Base-by-base conservation (phyloP, 1,140 invertebrate genomes). In the Camponotus floridanus region DNA sequence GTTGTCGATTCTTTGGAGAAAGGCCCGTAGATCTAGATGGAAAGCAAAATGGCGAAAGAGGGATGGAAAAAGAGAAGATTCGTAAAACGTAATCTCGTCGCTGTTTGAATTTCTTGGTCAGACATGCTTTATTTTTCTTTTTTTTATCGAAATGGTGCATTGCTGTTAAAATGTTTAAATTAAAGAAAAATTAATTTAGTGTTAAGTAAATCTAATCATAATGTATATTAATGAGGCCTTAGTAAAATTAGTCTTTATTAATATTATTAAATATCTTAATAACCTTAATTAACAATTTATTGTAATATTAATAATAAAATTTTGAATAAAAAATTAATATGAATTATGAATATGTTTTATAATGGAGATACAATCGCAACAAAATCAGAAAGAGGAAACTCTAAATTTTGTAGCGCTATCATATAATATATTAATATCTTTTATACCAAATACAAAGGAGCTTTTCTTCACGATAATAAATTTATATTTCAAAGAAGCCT, bases 1-100 rank as follows among this genome's bases (percentile, higher is more conserved):
- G 57, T 70, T 76, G 71, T 59, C 71, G 71, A 83, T 84, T 76
- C 36, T 84, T 74, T 64, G 70, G 33, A 59, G 78, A 62, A 76
- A 55, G 62, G 21, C 26, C 18, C 51, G 51, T 68, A 42, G 26
- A 26, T 1, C n/a, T 31, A 76, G 36, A 61, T 65, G 45, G 59
- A 78, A 88, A 84, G 86, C 71, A 57, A 61, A 65, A 42, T 62
- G 42, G n/a, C 48, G n/a, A n/a, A 36, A 55, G 45, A 65, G 9
- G 26, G 45, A 70, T 67, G 76, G 73, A n/a, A 11, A 9, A 48
- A 21, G 78, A 61, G 21, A 70, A 76, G 21, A 45, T 78, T 73
- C 62, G 36, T 26, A 57, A 78, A 74, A 31, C 9, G 18, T 5
- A 65, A 13, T 45, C 39, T 6, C 21, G 13, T 48, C 21, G n/a